Conservation (phyloP, 2,113 vertebrate species). For the Platichthys flesus region DNA sequence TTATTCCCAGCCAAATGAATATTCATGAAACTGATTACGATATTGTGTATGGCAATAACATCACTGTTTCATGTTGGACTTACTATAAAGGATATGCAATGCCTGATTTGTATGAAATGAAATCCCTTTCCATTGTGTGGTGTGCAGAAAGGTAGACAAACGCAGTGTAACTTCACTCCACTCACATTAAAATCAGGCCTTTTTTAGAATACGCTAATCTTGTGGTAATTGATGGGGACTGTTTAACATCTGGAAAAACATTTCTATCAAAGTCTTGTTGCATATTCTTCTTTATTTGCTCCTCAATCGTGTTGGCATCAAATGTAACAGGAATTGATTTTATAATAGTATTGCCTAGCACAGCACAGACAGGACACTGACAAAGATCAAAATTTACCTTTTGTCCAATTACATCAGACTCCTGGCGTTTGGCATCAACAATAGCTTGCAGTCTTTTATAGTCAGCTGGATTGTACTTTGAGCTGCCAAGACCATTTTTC, state of each 20-base stretch:
- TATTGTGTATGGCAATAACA: conserved; percentile 48
- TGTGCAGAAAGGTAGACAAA: conserved; percentile 17
- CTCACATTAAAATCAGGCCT: conserved; percentile 33
- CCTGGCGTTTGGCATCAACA: conserved; percentile 83
- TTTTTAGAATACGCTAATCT: conserved; percentile 33
- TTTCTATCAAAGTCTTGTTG: not conserved
- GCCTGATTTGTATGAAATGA: conserved; percentile 41
- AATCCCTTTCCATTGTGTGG: conserved; percentile 42
- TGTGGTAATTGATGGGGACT: conserved; percentile 14
- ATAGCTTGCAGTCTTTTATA: conserved; percentile 85
- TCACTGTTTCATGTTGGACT: conserved; percentile 47
- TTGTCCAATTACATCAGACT: conserved; percentile 82
- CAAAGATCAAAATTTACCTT: conserved; percentile 83
- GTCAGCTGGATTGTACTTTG: conserved; percentile 86
- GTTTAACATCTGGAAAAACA: not conserved
- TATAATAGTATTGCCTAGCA: conserved; percentile 1
- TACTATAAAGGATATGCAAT: conserved; percentile 52
- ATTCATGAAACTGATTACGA: conserved; percentile 55
- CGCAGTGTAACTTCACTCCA: not conserved
- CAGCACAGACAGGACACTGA: conserved; percentile 33
- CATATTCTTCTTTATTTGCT: conserved; percentile 28
- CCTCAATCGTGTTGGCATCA: conserved; percentile 22
- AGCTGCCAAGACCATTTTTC: conserved; percentile 82
- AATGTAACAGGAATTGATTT: conserved; percentile 30
- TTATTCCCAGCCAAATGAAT: conserved; percentile 65